Percentiles rank a stretch among this genome's conserved stretches.
Evolutionary conservation across 2,797 vertebrate genomes (phyloP).

Genomic region (Sebastes variabilis): DNA sequence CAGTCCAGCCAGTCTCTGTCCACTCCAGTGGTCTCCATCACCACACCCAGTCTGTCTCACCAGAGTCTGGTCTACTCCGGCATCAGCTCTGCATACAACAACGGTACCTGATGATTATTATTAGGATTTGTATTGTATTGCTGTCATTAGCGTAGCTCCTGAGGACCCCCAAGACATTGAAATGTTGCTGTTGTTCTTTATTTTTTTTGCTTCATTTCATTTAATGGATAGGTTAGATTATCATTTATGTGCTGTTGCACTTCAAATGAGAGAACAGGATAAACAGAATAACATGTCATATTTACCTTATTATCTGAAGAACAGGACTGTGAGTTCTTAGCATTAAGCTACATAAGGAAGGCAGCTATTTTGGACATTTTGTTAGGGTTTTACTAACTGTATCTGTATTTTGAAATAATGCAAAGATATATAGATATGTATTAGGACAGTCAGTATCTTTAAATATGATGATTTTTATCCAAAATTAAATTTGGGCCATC

Average conservation of each 20-base stretch:
- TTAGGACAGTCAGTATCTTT: neutral
- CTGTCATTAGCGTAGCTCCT: neutral
- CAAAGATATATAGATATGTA: neutral
- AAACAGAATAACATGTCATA: neutral
- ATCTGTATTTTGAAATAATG: neutral
- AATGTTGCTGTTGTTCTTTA: neutral
- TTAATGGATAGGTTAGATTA: neutral
- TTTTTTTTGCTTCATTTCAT: neutral
- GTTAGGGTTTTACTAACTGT: too few species aligned
- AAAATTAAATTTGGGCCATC: neutral
- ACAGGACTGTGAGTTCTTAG: neutral
- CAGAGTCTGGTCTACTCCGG: constrained; percentile 90
- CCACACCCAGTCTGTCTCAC: constrained; percentile 90
- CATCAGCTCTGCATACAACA: constrained; percentile 90
- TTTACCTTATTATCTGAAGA: neutral
- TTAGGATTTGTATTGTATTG: neutral
- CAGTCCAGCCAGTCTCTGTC: constrained; percentile 89
- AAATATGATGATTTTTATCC: neutral
- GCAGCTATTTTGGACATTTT: too few species aligned
- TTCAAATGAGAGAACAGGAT: neutral
- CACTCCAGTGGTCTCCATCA: constrained; percentile 93
- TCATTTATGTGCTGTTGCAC: neutral
- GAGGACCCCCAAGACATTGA: neutral
- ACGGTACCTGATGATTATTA: constrained; percentile 77
- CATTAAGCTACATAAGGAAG: neutral